Evolutionary conservation across 2,888 invertebrate genomes (phyloP), one percentile per base, ranked within the genome.

Genomic region (Brassicogethes aeneus): DNA sequence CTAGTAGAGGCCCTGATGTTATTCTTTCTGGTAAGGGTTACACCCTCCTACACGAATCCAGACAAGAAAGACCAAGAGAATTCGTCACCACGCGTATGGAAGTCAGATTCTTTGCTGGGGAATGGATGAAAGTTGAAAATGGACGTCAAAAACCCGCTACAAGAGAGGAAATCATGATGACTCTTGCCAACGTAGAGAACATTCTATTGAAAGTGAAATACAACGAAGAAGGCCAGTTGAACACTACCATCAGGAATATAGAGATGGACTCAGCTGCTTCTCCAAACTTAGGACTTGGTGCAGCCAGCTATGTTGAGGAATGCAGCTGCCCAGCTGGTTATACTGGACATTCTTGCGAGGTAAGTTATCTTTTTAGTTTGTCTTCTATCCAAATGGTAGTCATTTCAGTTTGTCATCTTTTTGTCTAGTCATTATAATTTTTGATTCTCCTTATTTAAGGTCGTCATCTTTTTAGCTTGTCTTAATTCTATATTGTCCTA

Each of bases 81-180:
- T 71, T 74, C 39, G 60, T 67, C 16, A 71, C 71, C 10, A 76
- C 76, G 44, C 68, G 74, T 39, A 62, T 79, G 5, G 64, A 74
- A 17, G 77, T 82, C 0, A 71, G 80, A 40, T 77, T 94, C 56
- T 80, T 82, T 57, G 79, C 80, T 8, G 86, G 85, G 1, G 76
- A 82, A 54, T 92, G 91, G 91, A 69, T 76, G 51, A 85, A 80
- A 51, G 63, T 68, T 8, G 73, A 67, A 1, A 52, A 51, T n/a
- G 53, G 54, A 29, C 62, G 59, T 0, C 70, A 72, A 47, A 59
- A 62, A 17, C 55, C 67, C 1, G 85, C 89, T 0, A 74, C 85
- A 0, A 77, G 97, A 40, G 92, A 93, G 67, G 93, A 96, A 59
- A 82, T 99, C 37, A 87, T 99, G 86, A 94, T 94, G 92, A 82